Conservation (phyloP, 2,113 vertebrate species). For the Bos javanicus region DNA sequence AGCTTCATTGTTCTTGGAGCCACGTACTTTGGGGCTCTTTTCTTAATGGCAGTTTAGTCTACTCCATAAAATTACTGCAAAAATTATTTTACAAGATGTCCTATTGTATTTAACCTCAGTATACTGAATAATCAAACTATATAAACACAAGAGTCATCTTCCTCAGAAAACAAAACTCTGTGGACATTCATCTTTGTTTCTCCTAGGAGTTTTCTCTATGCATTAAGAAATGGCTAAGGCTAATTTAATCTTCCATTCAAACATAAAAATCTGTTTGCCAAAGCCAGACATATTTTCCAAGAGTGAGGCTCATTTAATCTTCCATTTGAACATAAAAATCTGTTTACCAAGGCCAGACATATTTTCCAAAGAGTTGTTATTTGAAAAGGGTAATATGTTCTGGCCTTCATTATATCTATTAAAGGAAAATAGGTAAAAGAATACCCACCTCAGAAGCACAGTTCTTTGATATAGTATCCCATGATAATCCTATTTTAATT, state of each 20-base stretch:
- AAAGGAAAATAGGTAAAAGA: constrained; percentile 11
- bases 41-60: neutral
- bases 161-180: neutral
- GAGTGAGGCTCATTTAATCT: constrained; percentile 15
- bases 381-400: neutral
- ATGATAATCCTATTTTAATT: constrained; percentile 46
- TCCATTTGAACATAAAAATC: constrained; percentile 20
- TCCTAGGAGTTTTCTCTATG: neutral
- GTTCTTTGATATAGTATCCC: neutral
- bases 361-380: neutral
- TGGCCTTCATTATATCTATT: neutral
- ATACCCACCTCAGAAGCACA: neutral
- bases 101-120: neutral
- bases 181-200: neutral
- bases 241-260: constrained; percentile 40
- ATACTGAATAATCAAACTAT: neutral
- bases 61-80: neutral
- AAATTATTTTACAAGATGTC: neutral
- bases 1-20: neutral
- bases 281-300: constrained; percentile 1
- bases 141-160: neutral
- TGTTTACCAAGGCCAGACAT: constrained; percentile 24
- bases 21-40: neutral
- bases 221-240: neutral
- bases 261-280: constrained; percentile 39